A percentile compares a stretch with the other conserved stretches of the same genome.
Evolutionary conservation across 2,888 invertebrate genomes (phyloP).

Genomic region (Epinotia nisella): DNA sequence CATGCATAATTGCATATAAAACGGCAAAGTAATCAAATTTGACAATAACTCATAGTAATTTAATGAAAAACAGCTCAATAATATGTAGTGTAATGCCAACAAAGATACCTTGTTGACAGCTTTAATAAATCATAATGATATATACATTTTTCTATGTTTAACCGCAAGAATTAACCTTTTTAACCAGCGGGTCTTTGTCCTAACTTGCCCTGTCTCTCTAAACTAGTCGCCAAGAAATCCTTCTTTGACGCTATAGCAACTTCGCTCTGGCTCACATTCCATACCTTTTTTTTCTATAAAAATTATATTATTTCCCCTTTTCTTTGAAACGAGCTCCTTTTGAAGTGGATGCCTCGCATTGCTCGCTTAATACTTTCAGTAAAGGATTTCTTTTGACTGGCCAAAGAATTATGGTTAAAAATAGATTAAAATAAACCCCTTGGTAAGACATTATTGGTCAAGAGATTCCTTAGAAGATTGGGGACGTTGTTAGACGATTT

Average conservation of each 20-base stretch:
- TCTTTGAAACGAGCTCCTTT: constrained; percentile 38
- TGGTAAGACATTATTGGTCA: constrained; percentile 31
- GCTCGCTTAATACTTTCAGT: constrained; percentile 40
- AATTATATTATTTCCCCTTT: constrained; percentile 39
- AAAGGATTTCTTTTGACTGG: constrained; percentile 41
- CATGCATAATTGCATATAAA: too few relatives aligned
- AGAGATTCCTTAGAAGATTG: constrained; percentile 15
- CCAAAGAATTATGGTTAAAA: constrained; percentile 36
- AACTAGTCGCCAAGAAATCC: constrained; percentile 30
- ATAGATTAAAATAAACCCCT: constrained; percentile 33
- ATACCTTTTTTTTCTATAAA: constrained; percentile 35
- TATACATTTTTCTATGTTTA: background rate
- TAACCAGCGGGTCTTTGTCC: constrained; percentile 16
- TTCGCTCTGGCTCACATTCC: constrained; percentile 38
- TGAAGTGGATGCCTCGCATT: constrained; percentile 39
- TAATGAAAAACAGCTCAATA: background rate
- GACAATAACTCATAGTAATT: background rate
- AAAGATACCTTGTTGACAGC: background rate
- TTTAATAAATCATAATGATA: background rate
- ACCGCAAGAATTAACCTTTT: constrained; percentile 12
- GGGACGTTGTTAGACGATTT: constrained; percentile 6
- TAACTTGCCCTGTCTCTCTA: background rate
- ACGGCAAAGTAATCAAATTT: too few relatives aligned
- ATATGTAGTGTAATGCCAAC: background rate
- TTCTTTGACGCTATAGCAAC: constrained; percentile 23